Base-by-base conservation (phyloP, 1,140 invertebrate species). In the Carposina sasakii region DNA sequence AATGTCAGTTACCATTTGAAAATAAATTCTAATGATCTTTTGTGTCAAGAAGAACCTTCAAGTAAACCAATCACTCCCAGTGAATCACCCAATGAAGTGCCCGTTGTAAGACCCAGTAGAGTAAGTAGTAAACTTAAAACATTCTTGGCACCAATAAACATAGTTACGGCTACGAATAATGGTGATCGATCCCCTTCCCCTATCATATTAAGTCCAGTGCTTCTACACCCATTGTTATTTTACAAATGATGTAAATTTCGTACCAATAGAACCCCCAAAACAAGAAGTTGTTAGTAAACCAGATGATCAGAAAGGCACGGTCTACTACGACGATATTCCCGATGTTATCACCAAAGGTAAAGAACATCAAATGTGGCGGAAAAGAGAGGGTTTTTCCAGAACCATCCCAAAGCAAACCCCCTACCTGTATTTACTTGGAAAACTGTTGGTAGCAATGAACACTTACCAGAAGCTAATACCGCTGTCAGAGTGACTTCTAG, bases 1-100 rank as follows among this genome's bases (percentile, higher is more conserved):
- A 71, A 63, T 52, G 70, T 83, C n/a, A 79, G 68, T 58, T 83
- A 83, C 62, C 79, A 67, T 56, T 69, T 83, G 56, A 83, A 76
- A 75, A 79, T 83, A 60, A 76, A 83, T 34, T 74, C 71, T 6
- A 51, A 49, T 31, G 48, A 54, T 40, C 17, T 37, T 20, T 21
- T 26, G n/a, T 40, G 16, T 22, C 34, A 48, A 30, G n/a, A 48
- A 23, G 8, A 13, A 9, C 23, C 46, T 15, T n/a, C n/a, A n/a
- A n/a, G n/a, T n/a, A 19, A 40, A 0, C 1, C 19, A 9, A 17
- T 20, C 9, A 19, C 21, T 13, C 3, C 3, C 12, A 26, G n/a
- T n/a, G n/a, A 28, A 16, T 10, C 21, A 37, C 24, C 19, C 10
- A 3, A 40, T 21, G 16, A 20, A 48, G 12, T 21, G 19, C 16